phyloP scores from a whole-genome alignment of 2,888 invertebrate genomes.

The Drosophila nr. fundita region DNA sequence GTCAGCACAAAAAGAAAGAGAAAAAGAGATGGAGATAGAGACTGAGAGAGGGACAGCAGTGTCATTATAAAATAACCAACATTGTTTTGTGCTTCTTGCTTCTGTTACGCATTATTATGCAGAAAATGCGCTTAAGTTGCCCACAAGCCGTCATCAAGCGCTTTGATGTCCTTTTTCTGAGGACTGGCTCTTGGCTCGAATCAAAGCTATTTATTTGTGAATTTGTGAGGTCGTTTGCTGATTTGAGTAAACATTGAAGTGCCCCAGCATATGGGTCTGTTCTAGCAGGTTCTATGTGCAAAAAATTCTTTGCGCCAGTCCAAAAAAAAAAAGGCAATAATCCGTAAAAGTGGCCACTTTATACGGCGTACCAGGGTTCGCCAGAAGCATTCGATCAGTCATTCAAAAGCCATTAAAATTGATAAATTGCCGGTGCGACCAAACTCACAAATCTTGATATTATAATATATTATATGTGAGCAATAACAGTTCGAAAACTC shows the following conservation, averaged over 20 bases:
- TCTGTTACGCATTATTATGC: conserved; percentile 68
- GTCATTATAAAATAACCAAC: conserved; percentile 47
- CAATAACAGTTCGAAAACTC: conserved; percentile 27
- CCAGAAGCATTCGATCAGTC: conserved; percentile 40
- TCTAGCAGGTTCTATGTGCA: not conserved
- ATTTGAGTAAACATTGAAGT: conserved; percentile 63
- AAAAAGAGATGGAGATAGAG: not conserved
- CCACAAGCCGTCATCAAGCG: conserved; percentile 44
- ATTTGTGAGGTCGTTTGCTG: conserved; percentile 59
- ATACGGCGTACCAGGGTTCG: conserved; percentile 25
- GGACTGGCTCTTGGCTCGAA: conserved; percentile 44
- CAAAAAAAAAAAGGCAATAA: conserved; percentile 62
- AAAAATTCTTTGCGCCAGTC: conserved; percentile 13
- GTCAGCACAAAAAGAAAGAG: not conserved
- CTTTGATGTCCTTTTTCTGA: conserved; percentile 69
- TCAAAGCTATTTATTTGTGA: conserved; percentile 72
- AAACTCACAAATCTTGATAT: conserved; percentile 32
- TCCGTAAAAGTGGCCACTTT: conserved; percentile 76
- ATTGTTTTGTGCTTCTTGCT: conserved; percentile 31
- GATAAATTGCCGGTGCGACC: conserved; percentile 58
- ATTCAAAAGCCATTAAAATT: conserved; percentile 70
- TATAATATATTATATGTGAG: conserved; percentile 2
- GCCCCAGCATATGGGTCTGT: conserved; percentile 9
- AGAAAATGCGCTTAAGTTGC: conserved; percentile 61
- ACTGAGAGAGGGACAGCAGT: not conserved